A percentile compares a stretch with the other conserved stretches of the same genome.
Evolutionary conservation across 2,113 vertebrate species (phyloP).

Genomic region (Elephas maximus): DNA sequence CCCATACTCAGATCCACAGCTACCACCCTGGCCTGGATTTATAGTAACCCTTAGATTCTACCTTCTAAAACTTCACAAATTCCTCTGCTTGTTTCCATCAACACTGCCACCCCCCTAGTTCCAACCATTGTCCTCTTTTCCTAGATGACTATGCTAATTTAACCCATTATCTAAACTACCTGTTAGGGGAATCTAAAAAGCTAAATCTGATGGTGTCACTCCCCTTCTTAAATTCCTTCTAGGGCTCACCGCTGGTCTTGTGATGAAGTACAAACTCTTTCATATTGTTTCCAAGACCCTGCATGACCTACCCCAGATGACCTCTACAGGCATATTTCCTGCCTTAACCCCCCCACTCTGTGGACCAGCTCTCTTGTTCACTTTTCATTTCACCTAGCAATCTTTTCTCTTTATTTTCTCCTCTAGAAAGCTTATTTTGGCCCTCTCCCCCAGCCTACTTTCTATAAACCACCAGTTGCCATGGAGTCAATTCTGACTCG

Average conservation of each 20-base stretch:
- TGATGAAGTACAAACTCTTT: neutral
- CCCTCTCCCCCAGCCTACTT: neutral
- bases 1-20: neutral
- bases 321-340: neutral
- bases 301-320: neutral
- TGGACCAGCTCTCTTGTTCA: neutral
- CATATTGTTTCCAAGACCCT: neutral
- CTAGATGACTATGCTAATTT: neutral
- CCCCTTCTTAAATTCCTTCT: neutral
- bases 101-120: neutral
- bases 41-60: neutral
- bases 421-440: neutral
- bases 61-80: neutral
- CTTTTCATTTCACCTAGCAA: neutral
- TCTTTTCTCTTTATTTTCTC: neutral
- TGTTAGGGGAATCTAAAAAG: neutral
- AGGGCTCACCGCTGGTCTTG: neutral
- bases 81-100: neutral
- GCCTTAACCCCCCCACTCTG: neutral
- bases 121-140: neutral
- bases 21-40: neutral
- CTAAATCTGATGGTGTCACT: neutral
- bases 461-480: neutral
- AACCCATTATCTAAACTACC: neutral
- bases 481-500: neutral